Evolutionary conservation across 1,140 invertebrate species (phyloP).

Genomic region (Drosophila pectinifera): DNA sequence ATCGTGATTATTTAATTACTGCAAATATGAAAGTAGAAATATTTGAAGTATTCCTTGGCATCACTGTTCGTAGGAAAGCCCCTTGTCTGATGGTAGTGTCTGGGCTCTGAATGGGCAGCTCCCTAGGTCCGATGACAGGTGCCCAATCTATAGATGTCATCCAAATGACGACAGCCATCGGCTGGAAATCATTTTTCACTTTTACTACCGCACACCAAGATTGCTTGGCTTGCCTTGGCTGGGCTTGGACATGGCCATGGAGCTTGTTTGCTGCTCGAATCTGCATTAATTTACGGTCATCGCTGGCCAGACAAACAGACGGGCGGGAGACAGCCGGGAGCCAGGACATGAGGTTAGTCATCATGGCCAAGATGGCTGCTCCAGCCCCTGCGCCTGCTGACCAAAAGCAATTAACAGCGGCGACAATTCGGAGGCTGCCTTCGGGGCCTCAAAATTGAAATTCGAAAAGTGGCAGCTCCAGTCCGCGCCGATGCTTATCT

Average conservation of each 20-base stretch:
- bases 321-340: conserved; percentile 14
- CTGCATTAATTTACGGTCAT: conserved; percentile 64
- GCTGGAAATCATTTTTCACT: conserved; percentile 69
- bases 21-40: no score
- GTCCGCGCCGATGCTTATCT: conserved; percentile 37
- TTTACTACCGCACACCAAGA: conserved; percentile 59
- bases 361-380: conserved; percentile 35
- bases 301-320: conserved; percentile 32
- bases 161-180: conserved; percentile 41
- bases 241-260: conserved; percentile 17
- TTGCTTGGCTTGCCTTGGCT: not conserved
- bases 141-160: conserved; percentile 71
- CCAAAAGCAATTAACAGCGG: conserved; percentile 64
- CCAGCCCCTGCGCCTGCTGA: not conserved
- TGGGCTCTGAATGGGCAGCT: conserved; percentile 24
- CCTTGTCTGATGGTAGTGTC: not conserved
- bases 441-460: conserved; percentile 60
- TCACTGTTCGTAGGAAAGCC: conserved; percentile 2
- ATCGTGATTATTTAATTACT: no score
- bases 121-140: conserved; percentile 52
- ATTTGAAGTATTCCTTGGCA: no score
- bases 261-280: conserved; percentile 13
- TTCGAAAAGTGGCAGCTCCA: conserved; percentile 42
- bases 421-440: conserved; percentile 61
- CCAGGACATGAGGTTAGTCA: conserved; percentile 42